These are phyloP conservation scores for Amphibalanus amphitrite DNA, from an alignment of 1,140 invertebrate species.

Conservation along the genomic window DNA sequence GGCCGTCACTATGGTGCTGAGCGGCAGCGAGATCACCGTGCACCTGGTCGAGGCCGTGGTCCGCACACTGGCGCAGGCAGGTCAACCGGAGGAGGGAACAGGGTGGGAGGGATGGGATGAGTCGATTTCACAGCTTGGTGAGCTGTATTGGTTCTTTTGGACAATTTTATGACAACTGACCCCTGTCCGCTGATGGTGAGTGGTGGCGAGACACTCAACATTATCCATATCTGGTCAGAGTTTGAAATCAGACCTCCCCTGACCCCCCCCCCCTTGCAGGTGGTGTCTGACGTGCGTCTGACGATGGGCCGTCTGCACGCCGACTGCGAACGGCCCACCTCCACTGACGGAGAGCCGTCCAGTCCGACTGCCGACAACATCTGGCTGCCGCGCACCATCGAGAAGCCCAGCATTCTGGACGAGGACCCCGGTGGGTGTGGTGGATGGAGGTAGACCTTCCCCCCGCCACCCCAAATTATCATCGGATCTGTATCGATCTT, in stretches of 20 bases:
- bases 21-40: background rate
- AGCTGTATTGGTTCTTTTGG: too few species aligned
- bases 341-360: background rate
- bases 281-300: background rate
- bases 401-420: background rate
- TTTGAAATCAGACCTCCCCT: too few species aligned
- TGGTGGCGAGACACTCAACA: too few species aligned
- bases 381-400: slow-evolving; percentile 20
- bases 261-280: background rate
- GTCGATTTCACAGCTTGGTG: too few species aligned
- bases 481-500: too few species aligned
- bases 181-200: too few species aligned
- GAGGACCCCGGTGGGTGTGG: background rate
- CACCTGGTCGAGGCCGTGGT: background rate
- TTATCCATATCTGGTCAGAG: too few species aligned
- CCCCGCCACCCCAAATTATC: too few species aligned
- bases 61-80: background rate
- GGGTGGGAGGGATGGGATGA: too few species aligned
- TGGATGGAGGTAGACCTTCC: too few species aligned
- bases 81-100: background rate
- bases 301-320: background rate
- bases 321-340: background rate
- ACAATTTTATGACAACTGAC: too few species aligned
- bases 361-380: background rate
- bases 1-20: background rate